Conservation (phyloP, 2,797 vertebrate species). For the Taenioides sp. region DNA sequence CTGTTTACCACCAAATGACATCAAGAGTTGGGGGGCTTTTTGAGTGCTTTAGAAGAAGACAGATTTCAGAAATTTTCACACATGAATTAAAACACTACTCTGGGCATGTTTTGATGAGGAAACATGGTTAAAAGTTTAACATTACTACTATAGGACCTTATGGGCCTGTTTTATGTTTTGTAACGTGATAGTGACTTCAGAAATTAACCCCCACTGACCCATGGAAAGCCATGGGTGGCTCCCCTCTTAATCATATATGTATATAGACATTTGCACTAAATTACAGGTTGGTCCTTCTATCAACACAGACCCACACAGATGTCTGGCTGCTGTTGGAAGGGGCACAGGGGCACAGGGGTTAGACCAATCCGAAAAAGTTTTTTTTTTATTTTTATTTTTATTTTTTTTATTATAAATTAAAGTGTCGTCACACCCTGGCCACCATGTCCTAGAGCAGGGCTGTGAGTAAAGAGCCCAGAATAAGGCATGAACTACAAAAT, state of each 20-base stretch:
- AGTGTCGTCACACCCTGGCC: slow-evolving; percentile 26
- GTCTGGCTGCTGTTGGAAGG: slow-evolving; percentile 19
- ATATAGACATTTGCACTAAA: not conserved
- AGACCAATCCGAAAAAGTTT: not conserved
- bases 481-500: slow-evolving; percentile 31
- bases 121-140: not conserved
- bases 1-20: too few species aligned
- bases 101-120: too few species aligned
- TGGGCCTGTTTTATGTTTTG: not conserved
- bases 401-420: not conserved
- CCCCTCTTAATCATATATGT: slow-evolving; percentile 1
- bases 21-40: not conserved
- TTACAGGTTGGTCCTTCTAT: slow-evolving; percentile 11
- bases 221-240: not conserved
- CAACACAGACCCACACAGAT: slow-evolving; percentile 8
- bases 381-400: too few species aligned
- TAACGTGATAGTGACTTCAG: not conserved
- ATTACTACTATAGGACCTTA: not conserved
- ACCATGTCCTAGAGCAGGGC: not conserved
- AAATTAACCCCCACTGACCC: not conserved
- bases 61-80: not conserved
- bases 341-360: not conserved
- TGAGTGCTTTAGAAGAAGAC: not conserved
- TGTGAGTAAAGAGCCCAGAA: slow-evolving; percentile 26
- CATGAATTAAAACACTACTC: not conserved